Percentiles rank a stretch among this genome's conserved stretches.
Evolutionary conservation across 2,113 vertebrate genomes (phyloP).

Genomic region (Coryphaenoides rupestris): DNA sequence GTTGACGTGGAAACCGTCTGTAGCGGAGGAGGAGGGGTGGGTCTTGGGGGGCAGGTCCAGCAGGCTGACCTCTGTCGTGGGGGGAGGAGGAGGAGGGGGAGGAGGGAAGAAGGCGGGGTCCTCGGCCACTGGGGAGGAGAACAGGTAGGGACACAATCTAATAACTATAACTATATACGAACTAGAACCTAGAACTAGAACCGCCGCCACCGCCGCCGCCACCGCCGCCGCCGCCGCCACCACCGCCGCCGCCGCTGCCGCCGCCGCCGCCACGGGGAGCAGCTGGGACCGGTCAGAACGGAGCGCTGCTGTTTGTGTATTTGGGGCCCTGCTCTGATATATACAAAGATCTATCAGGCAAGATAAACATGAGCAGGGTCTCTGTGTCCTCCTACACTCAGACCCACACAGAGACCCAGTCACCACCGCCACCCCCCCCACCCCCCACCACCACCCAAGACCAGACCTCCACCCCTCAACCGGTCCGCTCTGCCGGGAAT

Average conservation of each 20-base stretch:
- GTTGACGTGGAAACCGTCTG: constrained; percentile 72
- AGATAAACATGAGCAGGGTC: constrained; percentile 30
- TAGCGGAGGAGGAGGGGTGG: constrained; percentile 33
- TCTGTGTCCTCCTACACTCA: constrained; percentile 16
- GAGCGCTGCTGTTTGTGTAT: constrained; percentile 63
- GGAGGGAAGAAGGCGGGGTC: constrained; percentile 70
- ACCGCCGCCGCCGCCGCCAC: too few relatives aligned
- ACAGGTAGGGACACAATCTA: not conserved
- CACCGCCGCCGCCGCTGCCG: too few relatives aligned
- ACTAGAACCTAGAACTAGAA: too few relatives aligned
- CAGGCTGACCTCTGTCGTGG: constrained; percentile 78
- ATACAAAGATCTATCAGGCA: constrained; percentile 28
- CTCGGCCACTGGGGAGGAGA: constrained; percentile 62
- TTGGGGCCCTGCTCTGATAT: constrained; percentile 46
- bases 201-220: too few relatives aligned
- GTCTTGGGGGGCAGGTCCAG: constrained; percentile 81
- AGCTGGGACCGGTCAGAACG: constrained; percentile 48
- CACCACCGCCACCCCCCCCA: constrained; percentile 17
- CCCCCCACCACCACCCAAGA: not conserved
- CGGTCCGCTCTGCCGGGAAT: too few relatives aligned
- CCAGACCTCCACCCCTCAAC: not conserved
- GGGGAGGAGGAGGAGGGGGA: constrained; percentile 80
- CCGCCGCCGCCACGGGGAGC: too few relatives aligned
- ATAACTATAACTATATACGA: too few relatives aligned
- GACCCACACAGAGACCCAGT: constrained; percentile 1